Evolutionary conservation across 1,140 invertebrate genomes (phyloP).

Genomic region (Mesaphorura yosii): DNA sequence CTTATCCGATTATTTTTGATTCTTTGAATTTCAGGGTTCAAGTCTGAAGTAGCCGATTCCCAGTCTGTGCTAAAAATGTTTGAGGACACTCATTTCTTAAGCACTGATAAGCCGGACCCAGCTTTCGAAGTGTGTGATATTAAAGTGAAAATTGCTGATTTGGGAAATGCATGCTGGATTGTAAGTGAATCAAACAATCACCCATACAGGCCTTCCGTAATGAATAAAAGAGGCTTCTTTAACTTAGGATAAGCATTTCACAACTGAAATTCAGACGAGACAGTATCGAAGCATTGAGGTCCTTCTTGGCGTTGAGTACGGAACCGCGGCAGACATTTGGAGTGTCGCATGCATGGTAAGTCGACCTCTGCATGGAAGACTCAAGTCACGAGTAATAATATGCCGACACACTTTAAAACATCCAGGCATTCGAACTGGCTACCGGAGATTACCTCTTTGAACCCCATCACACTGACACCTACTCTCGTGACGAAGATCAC

Average conservation of each 20-base stretch:
- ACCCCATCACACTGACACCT: too few species aligned
- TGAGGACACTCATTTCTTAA: not conserved
- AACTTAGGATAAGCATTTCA: constrained; percentile 57
- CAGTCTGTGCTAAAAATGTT: not conserved
- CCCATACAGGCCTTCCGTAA: too few species aligned
- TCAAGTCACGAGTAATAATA: constrained; percentile 28
- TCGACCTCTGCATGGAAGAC: not conserved
- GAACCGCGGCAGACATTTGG: constrained; percentile 94
- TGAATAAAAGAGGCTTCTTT: too few species aligned
- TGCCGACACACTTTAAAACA: not conserved
- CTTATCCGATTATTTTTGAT: not conserved
- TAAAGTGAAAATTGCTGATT: constrained; percentile 55
- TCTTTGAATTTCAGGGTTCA: not conserved
- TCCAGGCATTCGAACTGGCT: constrained; percentile 86
- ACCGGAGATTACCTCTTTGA: constrained; percentile 99
- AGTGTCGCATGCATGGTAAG: constrained; percentile 85
- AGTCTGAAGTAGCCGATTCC: not conserved
- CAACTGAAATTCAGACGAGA: constrained; percentile 97
- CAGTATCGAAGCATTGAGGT: constrained; percentile 97
- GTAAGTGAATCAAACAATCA: constrained; percentile 61
- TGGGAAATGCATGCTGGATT: constrained; percentile 66
- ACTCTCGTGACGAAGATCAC: too few species aligned
- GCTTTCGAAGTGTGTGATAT: constrained; percentile 44
- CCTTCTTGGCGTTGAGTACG: constrained; percentile 83
- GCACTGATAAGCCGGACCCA: constrained; percentile 37